phyloP scores from a whole-genome alignment of 2,888 invertebrate species.

The Dione juno region DNA sequence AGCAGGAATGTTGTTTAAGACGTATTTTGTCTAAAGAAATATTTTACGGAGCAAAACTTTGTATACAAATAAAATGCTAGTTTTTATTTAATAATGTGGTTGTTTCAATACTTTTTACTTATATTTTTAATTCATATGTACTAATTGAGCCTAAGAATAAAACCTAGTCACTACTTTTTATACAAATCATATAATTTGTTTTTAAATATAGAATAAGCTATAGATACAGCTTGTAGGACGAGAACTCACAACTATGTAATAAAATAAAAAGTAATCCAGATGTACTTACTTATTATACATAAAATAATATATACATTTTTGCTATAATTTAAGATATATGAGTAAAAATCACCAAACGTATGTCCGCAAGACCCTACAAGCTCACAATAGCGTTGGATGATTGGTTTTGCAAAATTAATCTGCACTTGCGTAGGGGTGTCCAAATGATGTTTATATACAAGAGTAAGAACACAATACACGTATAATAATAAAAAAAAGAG shows the following conservation, averaged over 20 bases:
- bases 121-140: no score
- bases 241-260: no score
- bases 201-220: no score
- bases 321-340: background rate
- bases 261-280: background rate
- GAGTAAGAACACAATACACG: no score
- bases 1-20: conserved; percentile 1
- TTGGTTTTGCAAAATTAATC: conserved; percentile 80
- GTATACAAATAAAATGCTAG: background rate
- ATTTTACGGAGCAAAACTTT: background rate
- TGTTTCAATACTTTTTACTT: no score
- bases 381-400: conserved; percentile 51
- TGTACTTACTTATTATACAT: background rate
- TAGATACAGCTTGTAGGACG: no score
- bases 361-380: conserved; percentile 22
- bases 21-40: conserved; percentile 1
- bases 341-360: conserved; percentile 20
- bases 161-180: no score
- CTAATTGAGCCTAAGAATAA: no score
- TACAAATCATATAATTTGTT: no score
- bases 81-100: no score
- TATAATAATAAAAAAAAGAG: background rate
- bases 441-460: background rate
- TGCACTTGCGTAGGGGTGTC: conserved; percentile 40
- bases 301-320: background rate